Conservation (phyloP, 2,888 invertebrate genomes). For the Metopia argyrocephala region DNA sequence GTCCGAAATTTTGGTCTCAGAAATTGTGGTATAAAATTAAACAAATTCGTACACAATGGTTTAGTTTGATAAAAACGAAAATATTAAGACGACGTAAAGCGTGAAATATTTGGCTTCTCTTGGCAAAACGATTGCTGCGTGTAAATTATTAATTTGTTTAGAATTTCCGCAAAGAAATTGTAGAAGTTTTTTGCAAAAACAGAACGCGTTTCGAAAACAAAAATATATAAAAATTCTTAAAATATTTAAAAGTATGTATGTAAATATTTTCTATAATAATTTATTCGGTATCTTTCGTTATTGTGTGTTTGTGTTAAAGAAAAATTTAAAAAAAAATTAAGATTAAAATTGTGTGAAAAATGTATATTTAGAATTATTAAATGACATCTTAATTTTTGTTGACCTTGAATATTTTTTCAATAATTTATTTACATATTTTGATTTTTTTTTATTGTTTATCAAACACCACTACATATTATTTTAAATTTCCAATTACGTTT, state of each 20-base stretch:
- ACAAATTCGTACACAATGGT: conserved; percentile 70
- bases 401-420: conserved; percentile 3
- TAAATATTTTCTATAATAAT: conserved; percentile 6
- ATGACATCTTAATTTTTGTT: not conserved
- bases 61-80: conserved; percentile 72
- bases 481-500: not conserved
- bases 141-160: conserved; percentile 25
- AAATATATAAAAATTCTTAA: too few relatives aligned
- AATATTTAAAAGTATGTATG: too few relatives aligned
- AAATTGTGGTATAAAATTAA: conserved; percentile 71
- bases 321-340: conserved; percentile 1
- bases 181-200: too few relatives aligned
- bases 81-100: conserved; percentile 64
- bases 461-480: not conserved
- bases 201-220: too few relatives aligned
- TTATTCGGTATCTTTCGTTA: not conserved
- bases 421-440: not conserved
- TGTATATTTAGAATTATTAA: not conserved
- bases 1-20: not conserved
- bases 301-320: conserved; percentile 7
- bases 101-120: conserved; percentile 21
- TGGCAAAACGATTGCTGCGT: not conserved
- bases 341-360: not conserved
- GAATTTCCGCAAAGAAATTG: conserved; percentile 30
- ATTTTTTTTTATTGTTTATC: not conserved